Evolutionary conservation across 2,113 vertebrate species (phyloP), one percentile per base, ranked within the genome.

Genomic region (Ochotona princeps): DNA sequence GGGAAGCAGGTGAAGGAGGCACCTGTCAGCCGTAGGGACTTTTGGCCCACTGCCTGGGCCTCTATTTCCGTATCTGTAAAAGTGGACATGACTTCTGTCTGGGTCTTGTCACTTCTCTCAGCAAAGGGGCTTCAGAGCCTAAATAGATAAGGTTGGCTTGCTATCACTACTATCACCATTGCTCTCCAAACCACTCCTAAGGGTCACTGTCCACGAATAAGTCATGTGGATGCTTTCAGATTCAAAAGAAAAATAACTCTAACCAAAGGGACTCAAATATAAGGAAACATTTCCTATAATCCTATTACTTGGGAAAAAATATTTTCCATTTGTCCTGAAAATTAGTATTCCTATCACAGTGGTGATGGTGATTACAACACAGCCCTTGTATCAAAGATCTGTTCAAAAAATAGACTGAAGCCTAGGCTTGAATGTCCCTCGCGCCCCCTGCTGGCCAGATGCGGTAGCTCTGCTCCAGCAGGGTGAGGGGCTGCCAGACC

Each of bases 231-330:
- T 65, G 44, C 67, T 87, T 60, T 91, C 67, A 75, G n/a, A 49
- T 47, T 65, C 51, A 92, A 85, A 89, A 86, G 69, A 47, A 44
- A 85, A 85, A 84, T 61, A 23, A 65, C 54, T 61, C 82, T 90
- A 82, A 87, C 54, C n/a, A 47, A 78, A 32, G 12, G 38, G 67
- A 60, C 35, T 79, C 7, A 75, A 86, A 89, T 54, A 60, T 49
- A 25, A 7, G 70, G 25, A 92, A 84, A 47, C 14, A 18, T 20
- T 6, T 83, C 72, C 57, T 1, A 30, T 44, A 32, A 90, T 73
- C 12, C 9, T 30, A 35, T 86, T n/a, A 38, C 26, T 11, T 32
- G 20, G 20, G 13, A 38, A 6, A 44, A 44, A 44, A 44, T 17
- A 70, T 21, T 35, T 84, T 83, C 78, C 57, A 23, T 44, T 63